These are phyloP conservation scores for Andrena chrysosceles DNA, from an alignment of 2,888 invertebrate species.

Conservation along the genomic window DNA sequence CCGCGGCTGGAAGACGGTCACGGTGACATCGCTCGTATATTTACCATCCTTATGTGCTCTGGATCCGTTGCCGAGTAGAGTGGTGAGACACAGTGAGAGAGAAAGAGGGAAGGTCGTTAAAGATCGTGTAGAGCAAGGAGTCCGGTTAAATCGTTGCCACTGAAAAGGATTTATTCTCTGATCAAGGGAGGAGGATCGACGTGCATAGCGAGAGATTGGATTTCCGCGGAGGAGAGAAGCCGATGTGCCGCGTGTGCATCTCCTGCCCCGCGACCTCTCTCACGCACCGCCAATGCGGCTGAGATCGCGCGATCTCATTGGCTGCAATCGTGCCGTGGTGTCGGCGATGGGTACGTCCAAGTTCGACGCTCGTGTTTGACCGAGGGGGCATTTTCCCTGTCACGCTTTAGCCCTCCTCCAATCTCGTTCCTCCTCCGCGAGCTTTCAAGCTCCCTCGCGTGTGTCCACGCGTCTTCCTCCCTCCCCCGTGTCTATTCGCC, in stretches of 20 bases:
- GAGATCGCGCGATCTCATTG: conserved; percentile 76
- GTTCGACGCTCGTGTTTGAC: conserved; percentile 72
- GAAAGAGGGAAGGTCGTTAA: neutral
- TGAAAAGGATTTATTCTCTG: neutral
- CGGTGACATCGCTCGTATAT: conserved; percentile 45
- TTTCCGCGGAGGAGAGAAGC: conserved; percentile 28
- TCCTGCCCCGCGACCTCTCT: conserved; percentile 70
- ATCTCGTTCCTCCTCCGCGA: neutral
- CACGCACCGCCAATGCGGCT: conserved; percentile 77
- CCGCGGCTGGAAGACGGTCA: conserved; percentile 54
- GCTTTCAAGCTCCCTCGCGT: neutral
- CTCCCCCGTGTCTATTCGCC: neutral
- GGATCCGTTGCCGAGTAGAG: neutral
- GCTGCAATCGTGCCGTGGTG: conserved; percentile 74
- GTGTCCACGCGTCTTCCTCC: neutral
- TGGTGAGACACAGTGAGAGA: neutral
- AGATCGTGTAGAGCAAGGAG: neutral
- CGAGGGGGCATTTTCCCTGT: conserved; percentile 47
- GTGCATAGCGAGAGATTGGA: conserved; percentile 18
- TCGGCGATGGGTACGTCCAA: conserved; percentile 76
- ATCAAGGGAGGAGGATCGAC: conserved; percentile 23
- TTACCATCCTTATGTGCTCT: neutral
- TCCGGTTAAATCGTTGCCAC: neutral
- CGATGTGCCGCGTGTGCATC: conserved; percentile 69
- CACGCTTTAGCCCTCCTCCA: conserved; percentile 2